phyloP scores from a whole-genome alignment of 1,140 invertebrate genomes.

The Bombus pyrosoma region DNA sequence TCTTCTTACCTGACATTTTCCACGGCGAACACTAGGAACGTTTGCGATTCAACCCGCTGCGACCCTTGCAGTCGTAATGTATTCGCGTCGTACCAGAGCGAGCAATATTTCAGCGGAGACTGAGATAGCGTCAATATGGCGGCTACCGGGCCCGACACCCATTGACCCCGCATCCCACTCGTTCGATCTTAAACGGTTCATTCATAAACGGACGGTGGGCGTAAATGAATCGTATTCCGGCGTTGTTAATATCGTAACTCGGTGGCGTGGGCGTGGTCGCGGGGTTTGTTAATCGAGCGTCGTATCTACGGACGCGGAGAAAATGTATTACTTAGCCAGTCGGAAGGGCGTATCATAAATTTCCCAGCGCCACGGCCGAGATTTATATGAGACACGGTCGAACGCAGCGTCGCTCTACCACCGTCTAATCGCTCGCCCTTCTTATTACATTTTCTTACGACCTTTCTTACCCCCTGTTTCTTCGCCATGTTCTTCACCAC shows the following conservation, averaged over 20 bases:
- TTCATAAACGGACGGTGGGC: constrained; percentile 64
- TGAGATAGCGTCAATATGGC: constrained; percentile 66
- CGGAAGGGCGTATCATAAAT: constrained; percentile 65
- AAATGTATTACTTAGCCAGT: constrained; percentile 66
- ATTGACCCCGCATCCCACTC: constrained; percentile 67
- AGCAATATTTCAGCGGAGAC: constrained; percentile 68
- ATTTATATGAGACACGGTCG: constrained; percentile 59
- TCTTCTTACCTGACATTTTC: neutral
- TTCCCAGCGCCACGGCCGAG: constrained; percentile 37
- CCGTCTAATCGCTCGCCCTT: constrained; percentile 55
- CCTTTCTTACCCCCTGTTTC: no score
- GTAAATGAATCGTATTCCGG: constrained; percentile 71
- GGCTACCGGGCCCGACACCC: constrained; percentile 61
- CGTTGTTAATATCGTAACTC: constrained; percentile 63
- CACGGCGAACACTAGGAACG: neutral
- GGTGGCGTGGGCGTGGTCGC: constrained; percentile 58
- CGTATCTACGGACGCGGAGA: constrained; percentile 60
- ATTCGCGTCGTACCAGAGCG: constrained; percentile 41
- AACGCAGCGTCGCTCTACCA: constrained; percentile 42
- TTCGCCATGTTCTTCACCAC: neutral
- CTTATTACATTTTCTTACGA: constrained; percentile 30
- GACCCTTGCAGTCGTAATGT: constrained; percentile 46
- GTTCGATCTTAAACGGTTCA: constrained; percentile 65
- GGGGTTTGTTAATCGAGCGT: constrained; percentile 63
- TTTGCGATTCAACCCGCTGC: neutral